A percentile compares a stretch with the other conserved stretches of the same genome.
Evolutionary conservation across 2,888 invertebrate species (phyloP).

Genomic region (Seira musarum): DNA sequence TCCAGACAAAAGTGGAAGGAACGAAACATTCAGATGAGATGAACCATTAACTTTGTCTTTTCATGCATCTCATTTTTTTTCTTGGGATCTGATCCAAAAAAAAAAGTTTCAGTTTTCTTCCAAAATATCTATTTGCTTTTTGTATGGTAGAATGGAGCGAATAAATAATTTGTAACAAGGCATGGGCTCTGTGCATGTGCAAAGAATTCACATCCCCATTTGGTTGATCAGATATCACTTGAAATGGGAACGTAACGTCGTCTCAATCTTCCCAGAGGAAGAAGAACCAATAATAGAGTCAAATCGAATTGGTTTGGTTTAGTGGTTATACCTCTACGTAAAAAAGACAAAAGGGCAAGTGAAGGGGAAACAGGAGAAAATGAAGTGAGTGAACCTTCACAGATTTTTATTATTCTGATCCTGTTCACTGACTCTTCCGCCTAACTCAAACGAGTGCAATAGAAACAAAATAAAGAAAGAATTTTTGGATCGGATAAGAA

Average conservation of each 20-base stretch:
- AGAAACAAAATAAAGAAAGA: background rate
- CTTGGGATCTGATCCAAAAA: background rate
- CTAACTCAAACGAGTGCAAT: constrained; percentile 14
- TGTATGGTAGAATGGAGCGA: no score
- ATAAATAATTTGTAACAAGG: background rate
- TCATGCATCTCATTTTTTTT: background rate
- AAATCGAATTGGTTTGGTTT: background rate
- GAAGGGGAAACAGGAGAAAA: constrained; percentile 23
- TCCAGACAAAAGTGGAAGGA: no score
- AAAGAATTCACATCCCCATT: no score
- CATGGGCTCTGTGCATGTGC: no score
- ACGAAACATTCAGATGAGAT: background rate
- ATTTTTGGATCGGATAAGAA: no score
- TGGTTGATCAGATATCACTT: no score
- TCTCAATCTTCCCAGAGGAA: background rate
- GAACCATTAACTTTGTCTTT: background rate
- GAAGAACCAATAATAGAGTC: background rate
- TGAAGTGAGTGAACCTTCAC: constrained; percentile 12
- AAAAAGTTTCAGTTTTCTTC: background rate
- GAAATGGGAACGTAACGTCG: no score
- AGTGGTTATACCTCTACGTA: background rate
- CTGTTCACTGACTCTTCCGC: background rate
- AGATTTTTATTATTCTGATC: background rate
- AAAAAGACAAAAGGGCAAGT: constrained; percentile 1
- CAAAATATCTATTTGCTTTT: no score